Evolutionary conservation across 2,797 vertebrate genomes (phyloP), one percentile per base, ranked within the genome.

Genomic region (Enteromius paludinosus): DNA sequence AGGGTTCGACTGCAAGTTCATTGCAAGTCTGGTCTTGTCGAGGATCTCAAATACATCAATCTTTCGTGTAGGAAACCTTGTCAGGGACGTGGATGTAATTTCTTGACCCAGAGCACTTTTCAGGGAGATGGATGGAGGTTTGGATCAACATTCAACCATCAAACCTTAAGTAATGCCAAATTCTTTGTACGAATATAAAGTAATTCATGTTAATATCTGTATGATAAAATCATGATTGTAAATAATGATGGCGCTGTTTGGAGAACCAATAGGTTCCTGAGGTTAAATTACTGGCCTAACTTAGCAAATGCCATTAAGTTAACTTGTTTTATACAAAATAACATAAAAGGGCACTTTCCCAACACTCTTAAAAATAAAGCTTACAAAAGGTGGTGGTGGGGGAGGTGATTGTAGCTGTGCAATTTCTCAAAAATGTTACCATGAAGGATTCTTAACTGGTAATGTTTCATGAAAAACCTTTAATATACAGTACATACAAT

Each of bases 21-120:
- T 66, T 62, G 71, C 71, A 15, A 79, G 82, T 85, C 79, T 68
- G 18, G 65, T 73, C 85, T 78, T 78, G 84, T 74, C 71, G 49
- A 47, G 65, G 49, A 81, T 38, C 41, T 65, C 5, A 75, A 73
- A 28, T 47, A 59, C 66, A 73, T 86, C 43, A 81, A 83, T 81
- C 75, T 83, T 85, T 74, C 52, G 61, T 33, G 62, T 52, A 38
- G 70, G 41, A 76, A 72, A 59, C 14, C 38, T 28, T 77, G 65
- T 82, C 79, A 84, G 33, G 38, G 41, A 79, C 47, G 56, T 76
- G 59, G 33, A 74, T 30, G 47, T 82, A 62, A 85, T 87, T 85
- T 81, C 75, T 78, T 66, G 70, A 52, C 25, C 69, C 11, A 43
- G 62, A 73, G 59, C 20, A 82, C 74, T 83, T 79, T 75, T 78